phyloP scores from a whole-genome alignment of 2,113 vertebrate genomes.

The Bos indicus region DNA sequence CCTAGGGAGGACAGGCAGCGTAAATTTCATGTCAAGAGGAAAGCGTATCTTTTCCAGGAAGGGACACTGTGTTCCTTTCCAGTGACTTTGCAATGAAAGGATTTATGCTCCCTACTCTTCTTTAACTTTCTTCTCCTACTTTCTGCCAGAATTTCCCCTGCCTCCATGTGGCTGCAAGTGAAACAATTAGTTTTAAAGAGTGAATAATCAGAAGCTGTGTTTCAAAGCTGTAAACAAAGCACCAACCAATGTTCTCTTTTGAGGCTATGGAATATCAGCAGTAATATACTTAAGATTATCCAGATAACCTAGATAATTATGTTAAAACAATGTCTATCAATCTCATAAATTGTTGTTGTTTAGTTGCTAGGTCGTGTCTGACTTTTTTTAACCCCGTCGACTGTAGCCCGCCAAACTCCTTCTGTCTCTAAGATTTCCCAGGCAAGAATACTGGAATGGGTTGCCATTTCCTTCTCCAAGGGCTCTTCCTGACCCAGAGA shows the following conservation, averaged over 20 bases:
- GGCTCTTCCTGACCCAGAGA: background rate
- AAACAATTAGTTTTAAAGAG: background rate
- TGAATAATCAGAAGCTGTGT: background rate
- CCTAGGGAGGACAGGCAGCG: background rate
- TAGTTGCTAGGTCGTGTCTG: background rate
- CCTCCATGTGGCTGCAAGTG: background rate
- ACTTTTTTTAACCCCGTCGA: background rate
- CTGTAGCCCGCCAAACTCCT: background rate
- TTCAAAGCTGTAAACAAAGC: background rate
- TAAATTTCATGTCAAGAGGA: background rate
- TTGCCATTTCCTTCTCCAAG: background rate
- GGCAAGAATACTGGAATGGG: background rate
- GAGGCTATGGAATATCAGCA: background rate
- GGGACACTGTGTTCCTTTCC: background rate
- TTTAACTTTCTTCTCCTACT: background rate
- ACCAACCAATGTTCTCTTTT: background rate
- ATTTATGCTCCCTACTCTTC: background rate
- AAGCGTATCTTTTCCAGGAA: background rate
- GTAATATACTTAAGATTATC: background rate
- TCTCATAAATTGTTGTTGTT: background rate
- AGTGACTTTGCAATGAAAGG: background rate
- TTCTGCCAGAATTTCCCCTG: background rate
- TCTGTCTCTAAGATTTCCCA: background rate
- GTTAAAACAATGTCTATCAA: background rate
- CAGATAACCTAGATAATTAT: background rate